Evolutionary conservation across 2,113 vertebrate species (phyloP), one percentile per base, ranked within the genome.

Genomic region (Gadus chalcogrammus): DNA sequence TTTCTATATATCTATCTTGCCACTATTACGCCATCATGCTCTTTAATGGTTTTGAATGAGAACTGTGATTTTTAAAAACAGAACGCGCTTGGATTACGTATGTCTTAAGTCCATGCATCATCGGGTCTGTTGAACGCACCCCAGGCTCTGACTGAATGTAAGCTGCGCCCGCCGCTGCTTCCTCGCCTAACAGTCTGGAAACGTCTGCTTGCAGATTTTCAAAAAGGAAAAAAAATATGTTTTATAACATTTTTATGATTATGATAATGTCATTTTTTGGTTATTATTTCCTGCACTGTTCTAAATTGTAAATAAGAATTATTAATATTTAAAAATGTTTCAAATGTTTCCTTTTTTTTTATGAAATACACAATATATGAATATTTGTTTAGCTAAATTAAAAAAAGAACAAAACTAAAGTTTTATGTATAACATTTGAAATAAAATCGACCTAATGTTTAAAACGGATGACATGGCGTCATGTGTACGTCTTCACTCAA

Each of bases 321-420:
- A 94, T 94, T 93, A 91, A 90, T 95, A 95, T 98, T 96, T 98
- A 97, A 98, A 98, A 92, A 89, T 94, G 93, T 97, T 96, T 98
- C 95, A 97, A 95, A 95, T 94, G 93, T 88, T 93, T 92, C 90
- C 92, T 97, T 95, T 95, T 96, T 92, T 97, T 95, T 95, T 96
- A 88, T 88, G 89, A 90, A 90, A 92, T 84, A 94, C 92, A 89
- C 91, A 82, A 82, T 90, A 92, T 81, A 90, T 88, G 84, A 90
- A 84, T 87, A 88, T 91, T 90, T 91, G 89, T 92, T 90, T 92
- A 89, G 88, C 88, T 91, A 89, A 91, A 90, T 88, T 85, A 52
- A 90, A 90, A 91, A 92, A 90, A 92, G 63, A 79, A 85, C 58
- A 74, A 35, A 91, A 92, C 87, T 85, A 92, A 95, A 92, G 91